Base-by-base conservation (phyloP, 2,888 invertebrate genomes). In the Chalcis sispes region DNA sequence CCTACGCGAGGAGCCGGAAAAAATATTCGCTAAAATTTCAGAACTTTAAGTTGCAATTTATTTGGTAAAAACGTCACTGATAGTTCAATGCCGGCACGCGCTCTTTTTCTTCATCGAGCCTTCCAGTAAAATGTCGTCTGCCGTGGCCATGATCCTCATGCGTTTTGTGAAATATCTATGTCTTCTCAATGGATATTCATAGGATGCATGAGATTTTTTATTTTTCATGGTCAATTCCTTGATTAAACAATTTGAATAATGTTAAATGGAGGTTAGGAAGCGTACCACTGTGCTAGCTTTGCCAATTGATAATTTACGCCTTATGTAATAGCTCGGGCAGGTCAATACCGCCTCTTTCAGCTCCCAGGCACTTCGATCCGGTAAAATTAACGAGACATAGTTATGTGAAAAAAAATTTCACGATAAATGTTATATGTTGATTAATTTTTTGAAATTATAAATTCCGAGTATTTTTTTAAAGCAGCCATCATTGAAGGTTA, bases 271-370 rank as follows among this genome's bases (percentile, higher is more conserved):
- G 62, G 65, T 73, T 65, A 59, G 58, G 29, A 29, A 29, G 23
- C n/a, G 10, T 20, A 50, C 32, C 40, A 29, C 27, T 32, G 8
- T 65, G 54, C 65, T 54, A 46, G 46, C 54, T 69, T 32, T 32
- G 58, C 48, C 18, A 52, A 61, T 61, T 71, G 69, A 74, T 71
- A 74, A 74, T 71, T 73, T 56, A 42, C 72, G 80, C 76, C 86
- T 88, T 88, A 88, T 87, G 87, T 88, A 88, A 88, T 84, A 84
- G 65, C 81, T 80, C 36, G 80, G 75, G 69, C 82, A 84, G 85
- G 86, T 88, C 88, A 87, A 88, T 88, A 87, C 80, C 82, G 64
- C 20, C 52, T 62, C 82, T 80, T 70, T 80, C 62, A 69, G 29
- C 27, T 75, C 64, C 56, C 52, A 18, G 23, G 27, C 36, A 36